Conservation (phyloP, 2,113 vertebrate species). For the Dasyornis broadbenti region DNA sequence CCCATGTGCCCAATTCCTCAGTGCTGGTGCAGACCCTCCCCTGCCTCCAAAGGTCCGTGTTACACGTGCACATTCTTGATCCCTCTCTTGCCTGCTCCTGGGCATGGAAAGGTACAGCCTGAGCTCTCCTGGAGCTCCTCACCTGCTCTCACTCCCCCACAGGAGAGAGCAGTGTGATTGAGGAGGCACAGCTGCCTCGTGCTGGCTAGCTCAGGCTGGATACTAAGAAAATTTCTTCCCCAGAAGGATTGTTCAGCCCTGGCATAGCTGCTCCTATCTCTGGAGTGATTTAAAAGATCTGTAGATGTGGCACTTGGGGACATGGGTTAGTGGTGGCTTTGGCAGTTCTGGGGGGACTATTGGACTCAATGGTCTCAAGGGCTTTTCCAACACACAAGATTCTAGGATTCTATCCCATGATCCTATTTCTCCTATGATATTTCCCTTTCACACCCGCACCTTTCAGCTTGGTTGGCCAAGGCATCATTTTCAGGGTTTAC, state of each 20-base stretch:
- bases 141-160: background rate
- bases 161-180: rapidly evolving
- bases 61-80: background rate
- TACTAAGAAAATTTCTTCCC: background rate
- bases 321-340: background rate
- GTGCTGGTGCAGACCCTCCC: background rate
- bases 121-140: background rate
- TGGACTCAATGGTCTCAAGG: background rate
- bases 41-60: background rate
- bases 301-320: background rate
- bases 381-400: background rate
- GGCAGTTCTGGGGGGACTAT: background rate
- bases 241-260: background rate
- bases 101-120: background rate
- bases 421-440: no score
- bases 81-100: background rate
- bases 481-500: background rate
- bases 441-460: background rate
- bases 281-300: background rate
- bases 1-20: background rate
- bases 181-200: background rate
- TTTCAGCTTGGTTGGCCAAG: background rate
- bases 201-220: background rate
- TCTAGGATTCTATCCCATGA: background rate
- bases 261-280: background rate